phyloP scores from a whole-genome alignment of 1,140 invertebrate genomes.

The Lasaia peninsularis region DNA sequence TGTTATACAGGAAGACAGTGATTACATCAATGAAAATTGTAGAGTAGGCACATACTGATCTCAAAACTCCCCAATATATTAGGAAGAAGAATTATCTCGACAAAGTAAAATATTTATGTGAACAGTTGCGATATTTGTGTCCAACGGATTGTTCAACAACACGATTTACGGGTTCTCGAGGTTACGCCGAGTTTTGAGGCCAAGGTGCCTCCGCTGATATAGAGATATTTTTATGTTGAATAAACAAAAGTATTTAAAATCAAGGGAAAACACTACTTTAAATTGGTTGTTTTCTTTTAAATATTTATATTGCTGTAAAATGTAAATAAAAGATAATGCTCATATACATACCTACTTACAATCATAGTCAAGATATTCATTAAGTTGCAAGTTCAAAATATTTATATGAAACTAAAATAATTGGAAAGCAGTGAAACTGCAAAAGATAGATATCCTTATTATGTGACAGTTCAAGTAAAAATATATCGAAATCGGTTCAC shows the following conservation, averaged over 20 bases:
- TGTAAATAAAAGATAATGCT: too few relatives aligned
- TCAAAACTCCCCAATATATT: background rate
- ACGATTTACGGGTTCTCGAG: constrained; percentile 46
- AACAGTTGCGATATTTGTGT: constrained; percentile 61
- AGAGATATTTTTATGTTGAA: constrained; percentile 51
- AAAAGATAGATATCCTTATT: too few relatives aligned
- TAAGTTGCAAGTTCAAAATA: too few relatives aligned
- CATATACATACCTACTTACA: too few relatives aligned
- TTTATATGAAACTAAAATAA: too few relatives aligned
- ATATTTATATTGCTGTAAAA: background rate
- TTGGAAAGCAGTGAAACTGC: too few relatives aligned
- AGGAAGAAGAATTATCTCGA: constrained; percentile 35
- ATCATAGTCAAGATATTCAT: too few relatives aligned
- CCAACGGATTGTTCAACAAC: constrained; percentile 63
- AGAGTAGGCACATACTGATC: too few relatives aligned
- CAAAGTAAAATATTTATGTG: constrained; percentile 47
- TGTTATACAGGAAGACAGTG: too few relatives aligned
- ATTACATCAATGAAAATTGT: too few relatives aligned
- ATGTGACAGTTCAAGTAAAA: too few relatives aligned
- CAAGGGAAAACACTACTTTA: constrained; percentile 22
- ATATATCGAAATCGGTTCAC: too few relatives aligned
- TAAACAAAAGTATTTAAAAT: constrained; percentile 25
- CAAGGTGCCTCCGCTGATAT: constrained; percentile 65
- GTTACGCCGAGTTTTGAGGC: constrained; percentile 59
- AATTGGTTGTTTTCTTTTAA: background rate